Base-by-base conservation (phyloP, 1,140 invertebrate genomes). In the Chionoecetes opilio region DNA sequence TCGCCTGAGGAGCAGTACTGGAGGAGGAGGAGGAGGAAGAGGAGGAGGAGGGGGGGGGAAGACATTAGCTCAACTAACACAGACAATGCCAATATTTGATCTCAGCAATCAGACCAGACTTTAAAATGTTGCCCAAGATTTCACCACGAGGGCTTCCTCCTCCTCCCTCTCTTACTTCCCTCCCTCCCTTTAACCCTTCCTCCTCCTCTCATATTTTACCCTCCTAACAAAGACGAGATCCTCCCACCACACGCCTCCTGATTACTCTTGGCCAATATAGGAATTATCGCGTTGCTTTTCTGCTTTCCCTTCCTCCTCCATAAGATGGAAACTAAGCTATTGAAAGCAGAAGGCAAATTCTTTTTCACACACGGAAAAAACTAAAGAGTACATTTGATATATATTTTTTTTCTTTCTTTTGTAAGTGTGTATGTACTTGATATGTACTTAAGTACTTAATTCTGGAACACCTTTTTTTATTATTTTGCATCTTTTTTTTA, bases 41-140 rank as follows among this genome's bases (percentile, higher is more conserved):
- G 84, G 32, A 86, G 84, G 31, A 86, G 84, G 34, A 86, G 34
- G 84, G 11, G 34, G 84, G 32, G 31, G 84, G 84, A 86, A 53
- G 46, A 53, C 46, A 17, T 53, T 53, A 31, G 84, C 63, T 75
- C n/a, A n/a, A 75, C 63, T n/a, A 75, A 75, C 63, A 75, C 63
- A 75, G 63, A 75, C 63, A 75, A 75, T n/a, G 6, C 63, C 63
- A 75, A 75, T 75, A 75, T 75, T 75, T 75, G 63, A n/a, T 21
- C 63, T 75, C 63, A 75, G 63, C 63, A 75, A 75, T 75, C n/a
- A 75, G 63, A 75, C 63, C 8, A 17, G 21, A 75, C 63, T 75
- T 75, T 75, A 75, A 75, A 75, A 75, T 75, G 63, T 75, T 75
- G 21, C 21, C 63, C 26, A 75, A 75, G 63, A 75, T 75, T 75